phyloP scores from a whole-genome alignment of 2,113 vertebrate genomes.

The chimpanzee (Pan troglodytes) region NHGRI_mPanTro3-v2.1_pri NC_072401.2:98779501-98780000 shows the following conservation, averaged over 20 bases:
- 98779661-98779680: neutral
- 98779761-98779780: neutral
- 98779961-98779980: conserved; percentile 38
- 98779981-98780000: neutral
- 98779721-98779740: neutral
- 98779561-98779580: neutral
- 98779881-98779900: no score
- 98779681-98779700: neutral
- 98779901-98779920: no score
- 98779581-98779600: neutral
- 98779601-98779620: neutral
- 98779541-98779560: neutral
- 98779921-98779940: neutral
- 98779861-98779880: no score
- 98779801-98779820: neutral
- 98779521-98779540: neutral
- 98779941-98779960: neutral
- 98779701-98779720: neutral
- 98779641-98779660: neutral
- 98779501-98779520: neutral
- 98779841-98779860: neutral
- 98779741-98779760: neutral
- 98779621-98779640: neutral
- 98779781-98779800: neutral
- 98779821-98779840: neutral